Percentiles rank a stretch among this genome's conserved stretches.
Evolutionary conservation across 2,888 invertebrate genomes (phyloP).

Genomic region (Phasia obesa): DNA sequence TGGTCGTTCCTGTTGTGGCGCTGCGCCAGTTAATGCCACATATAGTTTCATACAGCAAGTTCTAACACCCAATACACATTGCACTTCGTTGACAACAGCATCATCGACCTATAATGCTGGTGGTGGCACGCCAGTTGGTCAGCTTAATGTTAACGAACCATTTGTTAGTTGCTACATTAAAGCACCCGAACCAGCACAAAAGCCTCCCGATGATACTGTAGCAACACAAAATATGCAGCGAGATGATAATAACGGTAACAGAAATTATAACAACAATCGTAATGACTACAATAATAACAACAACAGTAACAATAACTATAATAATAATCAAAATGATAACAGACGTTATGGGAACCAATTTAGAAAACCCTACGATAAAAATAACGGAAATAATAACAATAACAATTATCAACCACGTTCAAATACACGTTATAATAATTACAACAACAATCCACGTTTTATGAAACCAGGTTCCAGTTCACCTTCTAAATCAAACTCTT

Average conservation of each 20-base stretch:
- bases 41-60: conserved; percentile 66
- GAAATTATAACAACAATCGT: conserved; percentile 22
- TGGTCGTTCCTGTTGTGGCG: conserved; percentile 50
- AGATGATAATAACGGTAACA: conserved; percentile 16
- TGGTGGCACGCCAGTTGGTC: conserved; percentile 1
- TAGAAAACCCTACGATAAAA: conserved; percentile 54
- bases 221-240: conserved; percentile 11
- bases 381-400: conserved; percentile 25
- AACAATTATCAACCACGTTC: conserved; percentile 45
- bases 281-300: neutral
- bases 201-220: conserved; percentile 9
- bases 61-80: conserved; percentile 49
- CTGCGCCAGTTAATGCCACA: conserved; percentile 48
- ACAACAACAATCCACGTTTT: conserved; percentile 58
- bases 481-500: conserved; percentile 38
- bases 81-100: conserved; percentile 51
- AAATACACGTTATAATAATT: conserved; percentile 49
- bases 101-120: conserved; percentile 39
- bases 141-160: conserved; percentile 48
- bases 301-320: conserved; percentile 4
- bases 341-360: conserved; percentile 42
- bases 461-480: conserved; percentile 40
- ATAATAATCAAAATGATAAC: conserved; percentile 22
- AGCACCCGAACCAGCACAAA: conserved; percentile 50
- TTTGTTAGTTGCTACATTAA: conserved; percentile 72